phyloP scores from a whole-genome alignment of 2,797 vertebrate species.

The Lacerta viridis region DNA sequence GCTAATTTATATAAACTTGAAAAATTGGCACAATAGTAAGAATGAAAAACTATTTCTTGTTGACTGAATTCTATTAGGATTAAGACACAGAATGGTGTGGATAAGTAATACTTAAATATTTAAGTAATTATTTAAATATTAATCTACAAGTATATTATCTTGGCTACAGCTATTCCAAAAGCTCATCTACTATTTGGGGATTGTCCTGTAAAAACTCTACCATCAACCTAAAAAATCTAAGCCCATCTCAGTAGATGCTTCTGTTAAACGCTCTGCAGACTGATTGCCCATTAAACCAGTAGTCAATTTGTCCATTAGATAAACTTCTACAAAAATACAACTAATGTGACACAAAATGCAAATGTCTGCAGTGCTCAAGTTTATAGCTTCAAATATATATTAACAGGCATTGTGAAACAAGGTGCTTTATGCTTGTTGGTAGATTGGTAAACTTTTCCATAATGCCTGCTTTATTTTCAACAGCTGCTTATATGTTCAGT shows the following conservation, averaged over 20 bases:
- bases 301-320: neutral
- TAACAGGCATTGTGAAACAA: constrained; percentile 18
- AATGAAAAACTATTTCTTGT: constrained; percentile 9
- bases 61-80: constrained; percentile 35
- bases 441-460: constrained; percentile 49
- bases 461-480: constrained; percentile 67
- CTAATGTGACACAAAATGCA: constrained; percentile 23
- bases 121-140: constrained; percentile 29
- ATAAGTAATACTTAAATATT: constrained; percentile 30
- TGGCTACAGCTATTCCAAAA: constrained; percentile 49
- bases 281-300: neutral
- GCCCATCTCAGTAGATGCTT: neutral
- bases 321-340: constrained; percentile 33
- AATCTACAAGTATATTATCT: constrained; percentile 3
- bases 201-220: neutral
- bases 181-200: constrained; percentile 35
- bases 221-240: neutral
- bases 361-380: constrained; percentile 36
- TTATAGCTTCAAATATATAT: neutral
- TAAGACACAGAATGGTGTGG: neutral
- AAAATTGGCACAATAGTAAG: constrained; percentile 25
- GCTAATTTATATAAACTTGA: constrained; percentile 6
- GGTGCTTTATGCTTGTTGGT: constrained; percentile 37
- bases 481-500: constrained; percentile 75
- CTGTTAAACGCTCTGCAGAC: neutral